These are phyloP conservation scores for Mactra quadrangularis DNA, from an alignment of 1,140 invertebrate genomes.

Conservation along the genomic window DNA sequence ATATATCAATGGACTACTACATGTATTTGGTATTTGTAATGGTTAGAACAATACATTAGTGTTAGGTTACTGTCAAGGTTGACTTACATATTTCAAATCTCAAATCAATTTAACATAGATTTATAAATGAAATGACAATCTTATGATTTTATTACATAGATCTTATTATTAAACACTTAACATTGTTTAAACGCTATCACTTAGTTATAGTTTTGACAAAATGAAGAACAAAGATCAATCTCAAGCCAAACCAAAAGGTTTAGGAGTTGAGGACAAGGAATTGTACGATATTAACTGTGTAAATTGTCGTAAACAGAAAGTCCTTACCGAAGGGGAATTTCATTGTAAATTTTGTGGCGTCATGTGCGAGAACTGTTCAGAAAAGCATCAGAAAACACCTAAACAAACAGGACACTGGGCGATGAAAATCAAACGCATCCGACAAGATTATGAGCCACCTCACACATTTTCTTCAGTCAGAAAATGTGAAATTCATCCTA, in stretches of 20 bases:
- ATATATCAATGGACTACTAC: too few species aligned
- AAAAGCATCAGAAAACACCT: constrained; percentile 39
- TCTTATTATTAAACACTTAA: too few species aligned
- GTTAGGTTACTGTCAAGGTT: too few species aligned
- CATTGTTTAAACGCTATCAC: too few species aligned
- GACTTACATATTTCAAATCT: too few species aligned
- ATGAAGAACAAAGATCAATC: background rate
- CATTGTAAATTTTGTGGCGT: constrained; percentile 51
- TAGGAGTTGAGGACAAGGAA: constrained; percentile 29
- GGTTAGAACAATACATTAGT: too few species aligned
- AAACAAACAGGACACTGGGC: constrained; percentile 45
- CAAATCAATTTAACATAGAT: too few species aligned
- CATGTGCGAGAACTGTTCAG: constrained; percentile 55
- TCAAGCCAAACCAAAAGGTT: background rate
- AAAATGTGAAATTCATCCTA: constrained; percentile 47
- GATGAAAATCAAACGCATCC: constrained; percentile 28
- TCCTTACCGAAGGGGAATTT: constrained; percentile 8
- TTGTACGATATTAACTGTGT: constrained; percentile 40
- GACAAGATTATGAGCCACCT: constrained; percentile 13
- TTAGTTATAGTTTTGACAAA: too few species aligned
- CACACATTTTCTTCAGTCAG: constrained; percentile 1
- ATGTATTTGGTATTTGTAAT: too few species aligned
- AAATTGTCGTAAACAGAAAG: constrained; percentile 11
- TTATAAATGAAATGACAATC: too few species aligned
- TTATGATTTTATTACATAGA: too few species aligned